A percentile compares a stretch with the other conserved stretches of the same genome.
phyloP scores from a whole-genome alignment of 2,113 vertebrate genomes.

The Lamprotornis superbus region DNA sequence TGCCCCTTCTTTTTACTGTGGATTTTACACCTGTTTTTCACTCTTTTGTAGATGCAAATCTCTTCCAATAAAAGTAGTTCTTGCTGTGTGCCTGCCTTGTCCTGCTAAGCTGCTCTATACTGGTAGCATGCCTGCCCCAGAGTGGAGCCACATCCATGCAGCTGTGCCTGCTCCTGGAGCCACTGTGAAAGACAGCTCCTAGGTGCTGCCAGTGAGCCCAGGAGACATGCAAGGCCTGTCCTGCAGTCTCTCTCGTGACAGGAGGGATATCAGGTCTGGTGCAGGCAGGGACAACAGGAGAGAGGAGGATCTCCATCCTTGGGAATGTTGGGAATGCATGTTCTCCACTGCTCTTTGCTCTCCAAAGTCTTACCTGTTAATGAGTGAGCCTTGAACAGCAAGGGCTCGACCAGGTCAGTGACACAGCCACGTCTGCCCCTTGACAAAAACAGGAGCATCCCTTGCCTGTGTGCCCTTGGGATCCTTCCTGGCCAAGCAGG shows the following conservation, averaged over 20 bases:
- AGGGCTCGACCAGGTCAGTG: not conserved
- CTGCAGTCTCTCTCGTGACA: not conserved
- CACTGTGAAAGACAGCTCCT: rapidly evolving
- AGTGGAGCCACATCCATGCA: rapidly evolving
- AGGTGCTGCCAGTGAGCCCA: not conserved
- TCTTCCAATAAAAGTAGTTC: conserved; percentile 71
- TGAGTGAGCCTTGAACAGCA: not conserved
- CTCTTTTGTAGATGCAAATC: conserved; percentile 72
- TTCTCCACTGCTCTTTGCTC: not conserved
- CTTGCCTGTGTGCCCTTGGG: not conserved
- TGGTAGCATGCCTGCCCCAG: not conserved
- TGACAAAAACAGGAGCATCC: not conserved
- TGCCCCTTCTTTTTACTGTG: conserved; percentile 59
- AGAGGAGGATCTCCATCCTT: not conserved
- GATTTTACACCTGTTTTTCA: conserved; percentile 71
- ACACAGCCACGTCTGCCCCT: not conserved
- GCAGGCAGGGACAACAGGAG: not conserved
- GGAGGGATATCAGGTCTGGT: rapidly evolving
- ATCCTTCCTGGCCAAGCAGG: not conserved
- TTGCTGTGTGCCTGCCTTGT: not conserved
- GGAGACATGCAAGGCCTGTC: not conserved
- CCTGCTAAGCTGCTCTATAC: not conserved
- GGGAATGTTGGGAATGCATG: not conserved
- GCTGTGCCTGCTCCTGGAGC: not conserved
- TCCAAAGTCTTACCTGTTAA: not conserved